Base-by-base conservation (phyloP, 2,797 vertebrate species). In the Kryptolebias ocellatus region DNA sequence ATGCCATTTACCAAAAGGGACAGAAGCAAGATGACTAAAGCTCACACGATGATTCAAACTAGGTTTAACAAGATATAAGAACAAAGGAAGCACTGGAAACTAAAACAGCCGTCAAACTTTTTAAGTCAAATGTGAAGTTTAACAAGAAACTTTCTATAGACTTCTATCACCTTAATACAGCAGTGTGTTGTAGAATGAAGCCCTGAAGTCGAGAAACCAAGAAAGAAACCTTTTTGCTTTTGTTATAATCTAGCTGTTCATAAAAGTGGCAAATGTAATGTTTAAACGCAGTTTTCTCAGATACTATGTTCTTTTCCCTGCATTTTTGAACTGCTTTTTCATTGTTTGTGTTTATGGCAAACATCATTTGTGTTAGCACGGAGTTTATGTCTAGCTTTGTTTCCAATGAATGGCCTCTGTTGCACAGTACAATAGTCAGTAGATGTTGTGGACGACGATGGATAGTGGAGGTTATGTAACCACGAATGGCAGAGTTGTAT, bases 361-460 rank as follows among this genome's bases (percentile, higher is more conserved):
- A 83, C 70, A 82, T 49, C 51, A 65, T 82, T 87, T 69, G 51
- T 71, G 76, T 65, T 42, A 66, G 75, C 75, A 86, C 71, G 75
- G 86, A 83, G 60, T 73, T 88, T 76, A 73, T 77, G 54, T 60
- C 70, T 60, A 46, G 58, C 81, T 89, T 85, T 87, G 78, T 80
- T 68, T 64, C 62, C 60, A 80, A 70, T 83, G 84, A 89, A 90
- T 87, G 80, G 84, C 70, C 87, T 87, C 44, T 75, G 78, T 70
- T 63, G 74, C 74, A 27, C n/a, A 47, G 53, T 14, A 1, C 52
- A 81, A 89, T 78, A 70, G 72, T 65, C 45, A 37, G 79, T 87
- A 87, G 84, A 90, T 80, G 78, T 58, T 53, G 68, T 49, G 68
- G 71, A 92, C 88, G 91, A 92, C 91, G 76, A 85, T 37, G 74